Conservation (phyloP, 1,140 invertebrate genomes). For the Mamestra configurata region DNA sequence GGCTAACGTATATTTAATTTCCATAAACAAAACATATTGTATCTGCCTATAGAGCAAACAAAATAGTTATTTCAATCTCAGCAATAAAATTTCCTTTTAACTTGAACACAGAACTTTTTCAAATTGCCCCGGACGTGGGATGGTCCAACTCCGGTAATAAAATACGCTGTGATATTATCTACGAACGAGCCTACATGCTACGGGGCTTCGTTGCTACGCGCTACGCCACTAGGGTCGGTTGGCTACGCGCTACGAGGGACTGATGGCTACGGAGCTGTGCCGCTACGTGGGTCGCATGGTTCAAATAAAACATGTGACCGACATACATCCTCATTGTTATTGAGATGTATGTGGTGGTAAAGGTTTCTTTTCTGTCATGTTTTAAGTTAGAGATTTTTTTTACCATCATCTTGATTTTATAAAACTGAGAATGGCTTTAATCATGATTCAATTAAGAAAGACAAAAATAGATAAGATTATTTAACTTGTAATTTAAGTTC, state of each 20-base stretch:
- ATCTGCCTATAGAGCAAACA: no score
- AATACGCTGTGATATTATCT: not conserved
- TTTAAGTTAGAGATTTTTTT: not conserved
- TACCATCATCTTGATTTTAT: no score
- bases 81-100: not conserved
- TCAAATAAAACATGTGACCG: not conserved
- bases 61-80: not conserved
- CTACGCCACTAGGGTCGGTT: slow-evolving; percentile 4
- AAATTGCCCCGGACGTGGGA: no score
- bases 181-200: not conserved
- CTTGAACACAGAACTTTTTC: not conserved
- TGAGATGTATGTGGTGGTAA: not conserved
- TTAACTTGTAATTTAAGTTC: no score
- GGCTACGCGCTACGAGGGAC: not conserved
- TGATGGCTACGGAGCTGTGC: not conserved
- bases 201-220: not conserved
- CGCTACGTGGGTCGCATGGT: slow-evolving; percentile 7
- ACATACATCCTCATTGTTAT: not conserved
- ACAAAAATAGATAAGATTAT: no score
- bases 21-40: no score
- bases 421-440: no score
- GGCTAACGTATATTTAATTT: no score
- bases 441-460: no score
- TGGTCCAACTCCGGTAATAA: no score
- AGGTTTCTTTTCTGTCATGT: not conserved